Evolutionary conservation across 2,888 invertebrate genomes (phyloP).

Genomic region (Stramonita haemastoma): DNA sequence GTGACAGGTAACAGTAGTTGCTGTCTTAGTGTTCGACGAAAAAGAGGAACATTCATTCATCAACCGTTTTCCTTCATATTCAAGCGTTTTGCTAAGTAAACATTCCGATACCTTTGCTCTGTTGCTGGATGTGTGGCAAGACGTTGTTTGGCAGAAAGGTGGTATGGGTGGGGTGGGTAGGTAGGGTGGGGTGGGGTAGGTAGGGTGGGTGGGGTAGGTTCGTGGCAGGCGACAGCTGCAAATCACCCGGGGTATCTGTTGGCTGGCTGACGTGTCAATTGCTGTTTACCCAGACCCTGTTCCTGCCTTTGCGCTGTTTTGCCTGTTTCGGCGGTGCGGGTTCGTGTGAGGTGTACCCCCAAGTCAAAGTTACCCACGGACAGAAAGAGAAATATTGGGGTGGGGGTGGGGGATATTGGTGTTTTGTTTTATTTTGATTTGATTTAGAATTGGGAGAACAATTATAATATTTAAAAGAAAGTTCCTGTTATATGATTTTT

Average conservation of each 20-base stretch:
- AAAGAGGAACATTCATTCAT: too few species aligned
- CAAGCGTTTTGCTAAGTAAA: not conserved
- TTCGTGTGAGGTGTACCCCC: not conserved
- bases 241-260: slow-evolving; percentile 13
- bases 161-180: too few species aligned
- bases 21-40: too few species aligned
- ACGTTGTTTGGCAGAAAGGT: not conserved
- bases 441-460: too few species aligned
- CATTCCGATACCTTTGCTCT: not conserved
- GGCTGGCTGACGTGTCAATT: slow-evolving; percentile 5
- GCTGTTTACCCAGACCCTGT: slow-evolving; percentile 1
- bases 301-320: not conserved
- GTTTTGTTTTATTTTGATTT: too few species aligned
- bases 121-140: too few species aligned
- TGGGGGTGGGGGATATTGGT: too few species aligned
- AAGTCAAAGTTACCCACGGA: not conserved
- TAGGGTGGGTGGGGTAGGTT: not conserved
- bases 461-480: too few species aligned
- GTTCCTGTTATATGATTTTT: too few species aligned
- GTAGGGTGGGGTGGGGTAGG: not conserved
- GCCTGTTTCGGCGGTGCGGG: not conserved
- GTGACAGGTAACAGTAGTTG: too few species aligned
- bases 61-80: too few species aligned
- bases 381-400: not conserved
- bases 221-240: not conserved